phyloP scores from a whole-genome alignment of 2,797 vertebrate species.

The Graptemys geographica region DNA sequence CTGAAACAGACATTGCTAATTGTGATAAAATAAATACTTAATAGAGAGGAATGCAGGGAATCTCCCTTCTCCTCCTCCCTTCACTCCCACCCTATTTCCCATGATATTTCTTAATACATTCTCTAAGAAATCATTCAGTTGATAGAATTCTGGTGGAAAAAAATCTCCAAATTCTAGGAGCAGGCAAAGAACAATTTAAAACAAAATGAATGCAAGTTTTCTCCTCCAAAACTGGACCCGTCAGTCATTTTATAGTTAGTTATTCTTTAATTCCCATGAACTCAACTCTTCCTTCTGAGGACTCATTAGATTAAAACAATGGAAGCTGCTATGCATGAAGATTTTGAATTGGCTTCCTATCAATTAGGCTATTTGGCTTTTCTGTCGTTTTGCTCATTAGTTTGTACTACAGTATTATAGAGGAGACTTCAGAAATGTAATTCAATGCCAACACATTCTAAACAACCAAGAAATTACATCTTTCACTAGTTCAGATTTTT shows the following conservation, averaged over 20 bases:
- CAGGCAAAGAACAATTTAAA: background rate
- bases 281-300: background rate
- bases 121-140: background rate
- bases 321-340: background rate
- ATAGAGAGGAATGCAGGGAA: background rate
- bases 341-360: background rate
- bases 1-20: background rate
- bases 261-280: background rate
- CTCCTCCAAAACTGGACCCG: background rate
- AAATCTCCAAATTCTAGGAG: background rate
- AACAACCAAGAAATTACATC: background rate
- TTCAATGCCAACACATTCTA: background rate
- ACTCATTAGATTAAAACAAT: background rate
- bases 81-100: accelerated
- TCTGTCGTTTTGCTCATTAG: background rate
- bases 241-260: background rate
- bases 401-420: background rate
- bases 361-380: background rate
- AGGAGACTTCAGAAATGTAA: background rate
- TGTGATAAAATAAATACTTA: background rate
- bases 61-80: background rate
- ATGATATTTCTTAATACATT: background rate
- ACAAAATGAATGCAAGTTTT: background rate
- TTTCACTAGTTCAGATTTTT: background rate
- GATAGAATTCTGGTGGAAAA: background rate